Evolutionary conservation across 35 echinoderm and acorn worm species (phyloP).

Genomic region (Heliocidaris erythrogramma): DNA sequence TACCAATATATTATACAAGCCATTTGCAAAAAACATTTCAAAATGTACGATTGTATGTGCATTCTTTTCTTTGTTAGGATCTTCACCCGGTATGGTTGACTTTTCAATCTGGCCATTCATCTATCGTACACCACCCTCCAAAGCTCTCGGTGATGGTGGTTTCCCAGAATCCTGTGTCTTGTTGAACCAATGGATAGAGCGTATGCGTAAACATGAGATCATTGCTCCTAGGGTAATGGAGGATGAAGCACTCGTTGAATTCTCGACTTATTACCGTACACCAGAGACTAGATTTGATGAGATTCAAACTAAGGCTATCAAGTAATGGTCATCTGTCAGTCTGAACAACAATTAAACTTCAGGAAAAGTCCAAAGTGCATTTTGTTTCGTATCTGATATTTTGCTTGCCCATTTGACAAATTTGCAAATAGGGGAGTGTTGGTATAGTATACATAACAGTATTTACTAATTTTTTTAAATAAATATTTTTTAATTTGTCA

Average conservation of each 20-base stretch:
- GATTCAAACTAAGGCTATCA: slow-evolving; percentile 20
- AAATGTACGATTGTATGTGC: background rate
- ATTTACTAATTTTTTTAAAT: too few species aligned
- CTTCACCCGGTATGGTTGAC: slow-evolving; percentile 21
- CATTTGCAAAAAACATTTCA: background rate
- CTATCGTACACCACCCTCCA: background rate
- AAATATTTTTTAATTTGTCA: too few species aligned
- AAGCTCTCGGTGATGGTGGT: background rate
- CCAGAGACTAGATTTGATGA: slow-evolving; percentile 6
- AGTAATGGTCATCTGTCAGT: background rate
- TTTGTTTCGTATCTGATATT: too few species aligned
- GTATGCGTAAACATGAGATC: slow-evolving; percentile 7
- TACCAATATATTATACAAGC: background rate
- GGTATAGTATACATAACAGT: too few species aligned
- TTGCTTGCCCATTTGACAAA: too few species aligned
- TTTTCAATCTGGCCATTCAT: slow-evolving; percentile 24
- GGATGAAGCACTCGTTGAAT: slow-evolving; percentile 9
- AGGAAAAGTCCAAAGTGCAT: too few species aligned
- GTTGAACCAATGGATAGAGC: background rate
- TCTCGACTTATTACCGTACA: slow-evolving; percentile 23
- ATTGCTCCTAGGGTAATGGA: slow-evolving; percentile 4
- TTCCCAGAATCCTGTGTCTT: background rate
- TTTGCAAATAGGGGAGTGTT: too few species aligned
- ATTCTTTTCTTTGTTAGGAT: background rate
- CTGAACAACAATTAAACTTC: too few species aligned